Evolutionary conservation across 2,113 vertebrate genomes (phyloP), one percentile per base, ranked within the genome.

Genomic region (Cricetomys ansorgei): DNA sequence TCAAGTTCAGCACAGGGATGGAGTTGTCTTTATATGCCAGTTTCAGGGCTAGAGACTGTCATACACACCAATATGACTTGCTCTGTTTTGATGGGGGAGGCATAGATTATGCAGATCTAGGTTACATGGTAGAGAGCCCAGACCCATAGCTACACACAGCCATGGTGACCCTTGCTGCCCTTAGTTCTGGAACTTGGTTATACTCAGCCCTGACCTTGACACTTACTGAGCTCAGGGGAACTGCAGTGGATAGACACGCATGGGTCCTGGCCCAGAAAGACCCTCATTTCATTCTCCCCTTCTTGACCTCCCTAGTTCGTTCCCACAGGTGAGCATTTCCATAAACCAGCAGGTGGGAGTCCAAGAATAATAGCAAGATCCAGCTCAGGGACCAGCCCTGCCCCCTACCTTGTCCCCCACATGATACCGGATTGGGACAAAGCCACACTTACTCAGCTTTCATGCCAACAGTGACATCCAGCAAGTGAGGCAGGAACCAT

Each of bases 1-100:
- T 87, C 11, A 17, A 62, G 64, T 13, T 84, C 59, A 16, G 21
- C 11, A 21, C 27, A 1, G 45, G 57, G 70, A 13, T 31, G 2
- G 37, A 76, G 17, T 70, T 19, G 31, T 86, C 59, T 45, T 59
- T n/a, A 11, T 21, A 59, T 8, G 50, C 10, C 15, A 27, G 37
- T 21, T 67, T 50, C 1, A 2, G 31, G 73, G 17, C 43, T 4
- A 5, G 70, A 88, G 80, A 31, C 53, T 29, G 25, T 3, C 21
- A 7, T 1, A 13, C 34, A 0, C 8, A 12, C 55, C 11, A 19
- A 7, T 4, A 7, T 17, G 43, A n/a, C 17, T 59, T 17, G 2
- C 13, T 57, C 25, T 40, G 34, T 73, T 62, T 85, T 64, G 31
- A 23, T 87, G 2, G 43, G 0, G 27, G 17, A 16, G 40, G 25